Evolutionary conservation across 2,113 vertebrate genomes (phyloP), one percentile per base, ranked within the genome.

Genomic region (Cryptotis parvus): DNA sequence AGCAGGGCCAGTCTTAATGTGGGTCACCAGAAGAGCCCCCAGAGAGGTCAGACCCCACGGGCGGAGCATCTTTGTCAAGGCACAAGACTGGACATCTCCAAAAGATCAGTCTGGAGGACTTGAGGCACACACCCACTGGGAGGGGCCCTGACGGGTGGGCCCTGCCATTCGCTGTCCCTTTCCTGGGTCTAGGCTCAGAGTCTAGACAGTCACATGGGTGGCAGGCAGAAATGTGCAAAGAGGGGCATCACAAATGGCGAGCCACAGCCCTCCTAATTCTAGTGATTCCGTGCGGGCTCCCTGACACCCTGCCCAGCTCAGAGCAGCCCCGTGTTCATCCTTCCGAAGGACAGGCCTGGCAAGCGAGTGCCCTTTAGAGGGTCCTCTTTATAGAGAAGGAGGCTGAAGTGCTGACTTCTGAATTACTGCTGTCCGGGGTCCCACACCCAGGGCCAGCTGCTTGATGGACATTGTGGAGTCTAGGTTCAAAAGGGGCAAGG

Each of bases 401-500:
- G 22, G 24, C 2, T 24, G 41, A 81, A 70, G 9, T 3, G 22
- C 22, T 6, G n/a, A 35, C 26, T 52, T 58, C 68, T 82, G 35
- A 49, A 7, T 58, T 24, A 1, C 18, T 9, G 10, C 45, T 52
- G 39, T 10, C 6, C 1, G 0, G 33, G 63, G 14, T 4, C 20
- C 39, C 26, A 10, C 45, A 49, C 7, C 41, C 24, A 14, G 9
- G 49, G 35, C 63, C 45, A 70, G 33, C 12, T 29, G 24, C 4
- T 14, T 26, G 26, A 26, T 0, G 18, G 41, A 58, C 18, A 58
- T 7, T 24, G 8, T 2, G 18, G 72, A 12, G 78, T 33, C 16
- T 61, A 9, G 0, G 0, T 16, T 66, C 11, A 33, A 61, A 24
- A 1, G 6, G 74, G n/a, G n/a, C n/a, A n/a, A n/a, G 63, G 65